Conservation (phyloP, 1,140 invertebrate species). For the Elymnias hypermnestra region DNA sequence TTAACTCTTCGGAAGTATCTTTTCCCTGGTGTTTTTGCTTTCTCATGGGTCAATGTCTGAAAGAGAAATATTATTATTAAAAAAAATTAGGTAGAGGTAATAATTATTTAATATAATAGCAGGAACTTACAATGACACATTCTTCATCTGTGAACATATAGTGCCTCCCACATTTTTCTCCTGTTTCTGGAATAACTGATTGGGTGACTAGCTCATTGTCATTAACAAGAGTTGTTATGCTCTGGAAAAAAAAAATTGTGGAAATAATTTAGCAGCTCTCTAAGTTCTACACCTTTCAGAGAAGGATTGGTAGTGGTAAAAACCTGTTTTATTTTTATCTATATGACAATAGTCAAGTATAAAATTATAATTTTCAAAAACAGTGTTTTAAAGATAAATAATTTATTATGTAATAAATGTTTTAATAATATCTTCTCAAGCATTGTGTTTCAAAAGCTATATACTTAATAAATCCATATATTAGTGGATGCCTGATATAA, state of each 20-base stretch:
- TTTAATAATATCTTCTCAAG: too few relatives aligned
- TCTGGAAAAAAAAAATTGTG: slow-evolving; percentile 65
- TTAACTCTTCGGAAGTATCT: slow-evolving; percentile 52
- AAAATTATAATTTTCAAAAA: too few relatives aligned
- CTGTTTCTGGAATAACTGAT: slow-evolving; percentile 69
- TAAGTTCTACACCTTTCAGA: too few relatives aligned
- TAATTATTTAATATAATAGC: neutral
- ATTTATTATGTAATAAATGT: too few relatives aligned
- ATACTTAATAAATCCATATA: too few relatives aligned
- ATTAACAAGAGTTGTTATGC: slow-evolving; percentile 70
- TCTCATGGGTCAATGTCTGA: slow-evolving; percentile 63
- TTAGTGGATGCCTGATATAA: too few relatives aligned
- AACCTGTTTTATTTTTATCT: too few relatives aligned
- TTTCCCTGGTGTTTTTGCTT: slow-evolving; percentile 51
- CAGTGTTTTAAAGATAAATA: too few relatives aligned
- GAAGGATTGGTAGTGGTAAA: too few relatives aligned
- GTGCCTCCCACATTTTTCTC: slow-evolving; percentile 70
- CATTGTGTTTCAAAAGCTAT: too few relatives aligned
- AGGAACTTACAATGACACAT: slow-evolving; percentile 76
- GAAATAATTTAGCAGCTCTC: too few relatives aligned
- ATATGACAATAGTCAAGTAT: too few relatives aligned
- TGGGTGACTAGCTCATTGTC: slow-evolving; percentile 74
- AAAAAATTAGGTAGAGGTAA: neutral
- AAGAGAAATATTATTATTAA: slow-evolving; percentile 17
- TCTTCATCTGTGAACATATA: slow-evolving; percentile 77